phyloP scores from a whole-genome alignment of 2,797 vertebrate genomes.

The Anolis apletophallus region DNA sequence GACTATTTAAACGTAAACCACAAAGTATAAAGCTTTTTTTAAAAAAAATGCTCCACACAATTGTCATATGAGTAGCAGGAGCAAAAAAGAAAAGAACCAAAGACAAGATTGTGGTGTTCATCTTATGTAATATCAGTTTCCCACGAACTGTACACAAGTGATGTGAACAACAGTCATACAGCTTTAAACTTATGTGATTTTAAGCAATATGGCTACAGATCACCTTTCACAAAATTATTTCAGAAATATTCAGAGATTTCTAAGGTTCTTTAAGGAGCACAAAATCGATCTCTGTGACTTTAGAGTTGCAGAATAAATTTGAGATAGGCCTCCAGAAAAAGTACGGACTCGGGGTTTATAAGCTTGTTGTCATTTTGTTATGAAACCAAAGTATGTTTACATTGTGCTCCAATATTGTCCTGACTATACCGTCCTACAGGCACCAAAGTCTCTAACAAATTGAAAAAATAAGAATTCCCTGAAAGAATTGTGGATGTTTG shows the following conservation, averaged over 20 bases:
- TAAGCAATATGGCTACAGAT: background rate
- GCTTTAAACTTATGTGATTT: background rate
- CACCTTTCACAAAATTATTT: background rate
- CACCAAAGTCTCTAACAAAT: background rate
- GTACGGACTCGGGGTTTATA: no score
- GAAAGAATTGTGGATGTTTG: background rate
- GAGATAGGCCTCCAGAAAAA: background rate
- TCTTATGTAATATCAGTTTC: background rate
- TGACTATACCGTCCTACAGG: background rate
- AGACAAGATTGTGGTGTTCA: background rate
- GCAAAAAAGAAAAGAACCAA: background rate
- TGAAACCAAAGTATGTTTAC: background rate
- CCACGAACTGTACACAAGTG: background rate
- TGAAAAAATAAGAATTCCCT: background rate
- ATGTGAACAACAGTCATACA: background rate
- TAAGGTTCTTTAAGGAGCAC: background rate
- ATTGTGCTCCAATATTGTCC: background rate
- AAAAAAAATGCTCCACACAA: no score
- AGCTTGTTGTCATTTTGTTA: background rate
- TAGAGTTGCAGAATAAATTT: background rate
- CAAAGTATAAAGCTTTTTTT: background rate
- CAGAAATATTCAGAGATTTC: background rate
- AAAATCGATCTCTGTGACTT: background rate
- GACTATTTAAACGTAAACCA: background rate
- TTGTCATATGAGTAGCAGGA: background rate